Evolutionary conservation across 2,888 invertebrate species (phyloP).

Genomic region (Nomada hirtipes): DNA sequence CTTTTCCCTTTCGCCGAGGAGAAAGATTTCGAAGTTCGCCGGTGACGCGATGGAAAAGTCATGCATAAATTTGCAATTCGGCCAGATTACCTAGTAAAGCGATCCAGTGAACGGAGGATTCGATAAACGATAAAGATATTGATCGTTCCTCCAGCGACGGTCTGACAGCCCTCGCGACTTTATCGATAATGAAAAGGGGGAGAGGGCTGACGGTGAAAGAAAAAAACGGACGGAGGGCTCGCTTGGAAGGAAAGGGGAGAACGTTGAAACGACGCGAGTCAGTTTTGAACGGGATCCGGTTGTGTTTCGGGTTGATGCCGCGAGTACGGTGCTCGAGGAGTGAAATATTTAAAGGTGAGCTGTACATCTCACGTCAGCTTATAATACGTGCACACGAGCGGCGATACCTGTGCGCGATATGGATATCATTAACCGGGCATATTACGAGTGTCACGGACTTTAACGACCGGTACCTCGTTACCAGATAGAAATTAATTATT

Average conservation of each 20-base stretch:
- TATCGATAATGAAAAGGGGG: not conserved
- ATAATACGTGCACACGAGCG: constrained; percentile 51
- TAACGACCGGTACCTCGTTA: constrained; percentile 70
- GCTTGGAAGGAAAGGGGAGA: not conserved
- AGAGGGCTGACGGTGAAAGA: not conserved
- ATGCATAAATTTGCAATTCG: constrained; percentile 42
- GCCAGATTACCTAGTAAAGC: constrained; percentile 22
- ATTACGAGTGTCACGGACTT: constrained; percentile 73
- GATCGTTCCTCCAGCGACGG: constrained; percentile 28
- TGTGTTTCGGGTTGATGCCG: constrained; percentile 23
- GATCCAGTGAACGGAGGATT: constrained; percentile 1
- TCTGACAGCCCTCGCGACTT: constrained; percentile 18
- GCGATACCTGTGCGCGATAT: constrained; percentile 50
- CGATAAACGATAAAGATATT: constrained; percentile 33
- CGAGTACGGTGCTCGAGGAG: constrained; percentile 15
- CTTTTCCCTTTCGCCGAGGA: too few relatives aligned
- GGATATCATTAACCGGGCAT: constrained; percentile 71
- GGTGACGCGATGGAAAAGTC: constrained; percentile 16
- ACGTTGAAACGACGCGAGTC: constrained; percentile 42
- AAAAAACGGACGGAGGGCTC: too few relatives aligned
- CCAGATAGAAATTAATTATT: constrained; percentile 73
- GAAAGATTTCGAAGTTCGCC: not conserved
- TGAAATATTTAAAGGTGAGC: constrained; percentile 67
- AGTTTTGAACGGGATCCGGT: constrained; percentile 51
- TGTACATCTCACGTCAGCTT: constrained; percentile 70